Evolutionary conservation across 2,113 vertebrate genomes (phyloP), one percentile per base, ranked within the genome.

Genomic region (Hydrolagus affinis): DNA sequence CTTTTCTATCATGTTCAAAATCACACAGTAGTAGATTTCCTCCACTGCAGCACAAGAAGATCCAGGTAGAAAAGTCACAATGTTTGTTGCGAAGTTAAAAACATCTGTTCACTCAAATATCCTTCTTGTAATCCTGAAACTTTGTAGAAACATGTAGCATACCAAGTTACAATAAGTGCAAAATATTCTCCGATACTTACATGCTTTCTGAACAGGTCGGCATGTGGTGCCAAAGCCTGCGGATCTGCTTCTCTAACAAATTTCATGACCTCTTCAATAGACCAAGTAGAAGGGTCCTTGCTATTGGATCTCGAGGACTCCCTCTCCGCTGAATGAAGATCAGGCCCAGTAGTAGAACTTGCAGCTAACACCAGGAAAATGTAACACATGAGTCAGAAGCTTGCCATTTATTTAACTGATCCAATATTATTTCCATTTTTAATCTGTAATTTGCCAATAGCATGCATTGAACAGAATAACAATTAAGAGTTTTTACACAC

Each of bases 191-290:
- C 44, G 30, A 32, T 19, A 93, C 93, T 91, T 92, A 97, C 98
- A 77, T 98, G 97, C 94, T 95, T 96, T 86, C 95, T 94, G 89
- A 99, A 98, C 68, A 98, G 95, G 85, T 98, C 95, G 0, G 95
- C 95, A 3, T 98, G 95, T n/a, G 95, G 94, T 28, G 93, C 96
- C 87, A 98, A 91, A 0, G 96, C 94, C 6, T 93, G 91, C 73
- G 96, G 96, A 90, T 99, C 96, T 25, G 94, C 96, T 86, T 96
- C 94, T 90, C 95, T 94, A 89, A 98, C 94, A 88, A 97, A 98
- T 91, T 90, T 92, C 92, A 99, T 97, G 85, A 98, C 97, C 93
- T 99, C 96, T 86, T 98, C 96, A 87, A 98, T 95, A 87, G 95
- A 95, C 97, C 97, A 99, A 87, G 89, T 92, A 10, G 96, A 92